A percentile compares a stretch with the other conserved stretches of the same genome.
phyloP scores from a whole-genome alignment of 1,140 invertebrate genomes.

The Ooceraea biroi region DNA sequence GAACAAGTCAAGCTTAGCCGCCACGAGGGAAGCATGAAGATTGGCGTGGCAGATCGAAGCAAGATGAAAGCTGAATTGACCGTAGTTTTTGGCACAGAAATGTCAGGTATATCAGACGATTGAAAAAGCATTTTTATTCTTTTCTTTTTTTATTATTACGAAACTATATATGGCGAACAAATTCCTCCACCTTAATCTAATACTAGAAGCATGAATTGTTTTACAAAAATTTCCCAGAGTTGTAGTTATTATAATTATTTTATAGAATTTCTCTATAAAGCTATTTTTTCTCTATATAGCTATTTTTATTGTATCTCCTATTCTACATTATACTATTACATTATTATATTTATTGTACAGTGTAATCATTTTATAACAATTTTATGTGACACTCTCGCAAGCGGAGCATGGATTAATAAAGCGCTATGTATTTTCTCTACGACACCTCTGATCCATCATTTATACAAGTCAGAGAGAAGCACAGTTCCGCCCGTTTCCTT shows the following conservation, averaged over 20 bases:
- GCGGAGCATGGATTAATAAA: too few species aligned
- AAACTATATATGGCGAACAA: not conserved
- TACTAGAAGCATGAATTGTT: not conserved
- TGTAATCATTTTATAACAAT: too few species aligned
- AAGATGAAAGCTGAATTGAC: not conserved
- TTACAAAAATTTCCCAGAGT: not conserved
- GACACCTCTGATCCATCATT: not conserved
- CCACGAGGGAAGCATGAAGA: not conserved
- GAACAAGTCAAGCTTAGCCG: slow-evolving; percentile 33
- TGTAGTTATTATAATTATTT: too few species aligned
- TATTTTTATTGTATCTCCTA: too few species aligned
- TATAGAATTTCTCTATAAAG: too few species aligned
- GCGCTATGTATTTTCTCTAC: not conserved
- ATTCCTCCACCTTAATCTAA: not conserved
- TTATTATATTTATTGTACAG: too few species aligned
- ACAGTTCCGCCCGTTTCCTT: not conserved
- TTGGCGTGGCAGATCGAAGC: not conserved
- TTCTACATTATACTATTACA: too few species aligned
- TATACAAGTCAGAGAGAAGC: not conserved
- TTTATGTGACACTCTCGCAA: too few species aligned
- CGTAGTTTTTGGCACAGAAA: not conserved
- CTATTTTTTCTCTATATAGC: too few species aligned
- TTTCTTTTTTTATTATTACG: slow-evolving; percentile 8
- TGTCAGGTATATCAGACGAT: slow-evolving; percentile 6
- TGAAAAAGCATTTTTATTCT: not conserved